Evolutionary conservation across 2,888 invertebrate genomes (phyloP).

Genomic region (Tipula vernalis): DNA sequence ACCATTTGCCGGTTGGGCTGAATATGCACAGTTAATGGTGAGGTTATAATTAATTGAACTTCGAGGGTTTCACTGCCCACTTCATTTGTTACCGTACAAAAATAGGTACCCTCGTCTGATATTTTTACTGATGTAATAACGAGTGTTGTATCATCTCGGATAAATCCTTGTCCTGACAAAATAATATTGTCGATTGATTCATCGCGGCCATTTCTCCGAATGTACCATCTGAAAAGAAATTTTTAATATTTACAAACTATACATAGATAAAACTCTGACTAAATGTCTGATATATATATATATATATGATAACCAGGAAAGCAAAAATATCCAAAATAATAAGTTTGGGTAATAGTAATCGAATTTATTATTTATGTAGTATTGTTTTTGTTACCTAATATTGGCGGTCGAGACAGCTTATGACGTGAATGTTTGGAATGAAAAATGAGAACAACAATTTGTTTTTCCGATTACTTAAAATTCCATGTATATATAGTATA

Average conservation of each 20-base stretch:
- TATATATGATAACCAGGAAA: too few relatives aligned
- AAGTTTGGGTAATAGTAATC: too few relatives aligned
- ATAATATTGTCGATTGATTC: constrained; percentile 37
- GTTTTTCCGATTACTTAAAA: too few relatives aligned
- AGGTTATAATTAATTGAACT: constrained; percentile 42
- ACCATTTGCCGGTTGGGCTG: constrained; percentile 61
- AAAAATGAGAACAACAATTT: too few relatives aligned
- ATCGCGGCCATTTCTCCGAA: constrained; percentile 36
- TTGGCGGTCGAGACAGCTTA: too few relatives aligned
- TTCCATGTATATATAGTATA: too few relatives aligned
- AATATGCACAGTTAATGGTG: constrained; percentile 62
- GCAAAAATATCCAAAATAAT: too few relatives aligned
- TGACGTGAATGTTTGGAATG: too few relatives aligned
- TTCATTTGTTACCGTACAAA: constrained; percentile 41
- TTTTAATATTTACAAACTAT: background rate
- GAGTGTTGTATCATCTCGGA: constrained; percentile 38
- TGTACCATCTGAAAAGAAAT: constrained; percentile 37
- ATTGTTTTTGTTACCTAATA: too few relatives aligned
- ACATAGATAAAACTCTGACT: background rate
- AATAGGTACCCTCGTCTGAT: constrained; percentile 39
- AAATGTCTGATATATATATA: too few relatives aligned
- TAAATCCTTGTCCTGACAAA: constrained; percentile 35
- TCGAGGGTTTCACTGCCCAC: constrained; percentile 43
- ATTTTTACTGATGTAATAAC: constrained; percentile 39
- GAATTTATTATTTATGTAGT: too few relatives aligned